A percentile compares a stretch with the other conserved stretches of the same genome.
Conservation (phyloP, 2,113 vertebrate species). For the Macaca mulatta region DNA sequence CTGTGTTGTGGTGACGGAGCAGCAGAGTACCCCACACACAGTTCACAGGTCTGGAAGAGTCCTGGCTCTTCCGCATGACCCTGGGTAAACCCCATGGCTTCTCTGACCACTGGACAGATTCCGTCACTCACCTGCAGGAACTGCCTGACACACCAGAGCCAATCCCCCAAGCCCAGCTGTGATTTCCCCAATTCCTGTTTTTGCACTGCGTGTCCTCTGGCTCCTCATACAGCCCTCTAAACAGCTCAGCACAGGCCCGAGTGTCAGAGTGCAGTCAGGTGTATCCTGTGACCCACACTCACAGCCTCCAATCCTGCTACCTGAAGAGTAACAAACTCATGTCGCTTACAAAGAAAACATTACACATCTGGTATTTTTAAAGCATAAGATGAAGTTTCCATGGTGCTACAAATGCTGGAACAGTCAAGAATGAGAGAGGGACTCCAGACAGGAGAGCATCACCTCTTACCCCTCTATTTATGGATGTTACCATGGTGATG, state of each 20-base stretch:
- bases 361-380: neutral
- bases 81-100: neutral
- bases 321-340: neutral
- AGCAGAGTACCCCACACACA: neutral
- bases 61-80: neutral
- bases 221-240: neutral
- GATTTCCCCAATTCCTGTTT: accelerated
- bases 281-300: neutral
- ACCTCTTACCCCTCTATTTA: neutral
- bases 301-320: neutral
- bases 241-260: too few species aligned
- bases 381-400: neutral
- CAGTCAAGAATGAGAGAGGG: neutral
- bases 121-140: neutral
- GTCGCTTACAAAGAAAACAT: neutral
- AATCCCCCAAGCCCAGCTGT: accelerated
- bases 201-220: accelerated
- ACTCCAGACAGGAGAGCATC: neutral
- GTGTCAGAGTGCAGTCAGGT: neutral
- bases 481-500: neutral
- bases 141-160: neutral
- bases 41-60: accelerated
- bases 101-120: accelerated
- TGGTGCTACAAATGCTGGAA: too few species aligned
- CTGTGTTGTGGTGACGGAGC: accelerated